A percentile compares a stretch with the other conserved stretches of the same genome.
Evolutionary conservation across 2,888 invertebrate species (phyloP).

Genomic region (Rapana venosa): DNA sequence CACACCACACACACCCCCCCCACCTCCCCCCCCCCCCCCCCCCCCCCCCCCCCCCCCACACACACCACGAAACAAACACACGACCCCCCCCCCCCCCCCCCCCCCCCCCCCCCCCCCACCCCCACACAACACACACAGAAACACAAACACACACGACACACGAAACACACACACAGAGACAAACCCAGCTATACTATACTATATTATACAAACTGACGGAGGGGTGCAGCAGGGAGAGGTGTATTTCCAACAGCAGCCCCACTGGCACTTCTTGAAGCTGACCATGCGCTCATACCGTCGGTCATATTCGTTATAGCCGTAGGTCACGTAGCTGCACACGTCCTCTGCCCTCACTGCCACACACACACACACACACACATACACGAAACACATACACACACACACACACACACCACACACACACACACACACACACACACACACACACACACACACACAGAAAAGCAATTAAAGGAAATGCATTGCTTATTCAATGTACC

Average conservation of each 20-base stretch:
- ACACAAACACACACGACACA: neutral
- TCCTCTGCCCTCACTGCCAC: neutral
- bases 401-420: neutral
- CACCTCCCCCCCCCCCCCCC: no score
- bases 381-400: neutral
- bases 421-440: neutral
- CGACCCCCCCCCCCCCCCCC: neutral
- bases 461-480: no score
- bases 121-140: neutral
- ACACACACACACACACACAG: neutral
- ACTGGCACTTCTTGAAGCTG: slow-evolving; percentile 28
- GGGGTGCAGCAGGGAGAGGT: slow-evolving; percentile 40
- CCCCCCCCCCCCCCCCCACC: neutral
- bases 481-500: no score
- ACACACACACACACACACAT: neutral
- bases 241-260: slow-evolving; percentile 46
- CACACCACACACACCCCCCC: neutral
- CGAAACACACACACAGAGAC: no score
- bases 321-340: slow-evolving; percentile 34
- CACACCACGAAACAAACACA: no score
- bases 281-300: neutral
- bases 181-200: neutral
- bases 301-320: slow-evolving; percentile 22
- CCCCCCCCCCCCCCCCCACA: no score
- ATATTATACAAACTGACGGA: slow-evolving; percentile 30